Evolutionary conservation across 2,113 vertebrate genomes (phyloP).

Genomic region (Sminthopsis crassicaudata): DNA sequence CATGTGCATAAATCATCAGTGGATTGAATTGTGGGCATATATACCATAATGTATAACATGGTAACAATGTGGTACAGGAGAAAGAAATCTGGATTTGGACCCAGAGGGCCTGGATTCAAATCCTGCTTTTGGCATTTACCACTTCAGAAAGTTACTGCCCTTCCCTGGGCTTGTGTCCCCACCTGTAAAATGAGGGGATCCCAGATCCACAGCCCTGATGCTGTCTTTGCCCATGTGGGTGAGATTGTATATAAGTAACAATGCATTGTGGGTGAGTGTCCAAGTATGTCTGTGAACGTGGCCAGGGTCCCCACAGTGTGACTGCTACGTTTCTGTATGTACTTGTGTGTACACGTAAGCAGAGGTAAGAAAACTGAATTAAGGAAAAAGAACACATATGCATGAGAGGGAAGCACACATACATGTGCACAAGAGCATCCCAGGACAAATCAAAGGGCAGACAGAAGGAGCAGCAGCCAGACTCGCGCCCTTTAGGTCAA

Average conservation of each 20-base stretch:
- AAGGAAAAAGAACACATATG: background rate
- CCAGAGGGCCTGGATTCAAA: background rate
- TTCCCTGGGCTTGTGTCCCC: background rate
- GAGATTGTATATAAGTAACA: background rate
- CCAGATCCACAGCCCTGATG: background rate
- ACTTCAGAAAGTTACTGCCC: background rate
- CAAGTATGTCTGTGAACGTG: background rate
- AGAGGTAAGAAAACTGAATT: background rate
- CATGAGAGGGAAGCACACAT: background rate
- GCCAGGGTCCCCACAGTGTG: too few relatives aligned
- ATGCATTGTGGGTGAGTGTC: background rate
- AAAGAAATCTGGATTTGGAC: background rate
- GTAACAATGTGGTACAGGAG: background rate
- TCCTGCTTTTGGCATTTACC: background rate
- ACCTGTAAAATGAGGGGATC: too few relatives aligned
- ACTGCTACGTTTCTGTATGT: background rate
- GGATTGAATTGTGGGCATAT: background rate
- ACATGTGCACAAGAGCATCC: background rate
- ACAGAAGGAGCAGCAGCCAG: background rate
- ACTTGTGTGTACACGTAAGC: background rate
- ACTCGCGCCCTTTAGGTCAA: background rate
- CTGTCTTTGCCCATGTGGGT: background rate
- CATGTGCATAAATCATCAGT: background rate
- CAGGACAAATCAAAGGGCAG: background rate
- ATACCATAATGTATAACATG: background rate